Evolutionary conservation across 2,797 vertebrate genomes (phyloP).

Genomic region (Coilia nasus): DNA sequence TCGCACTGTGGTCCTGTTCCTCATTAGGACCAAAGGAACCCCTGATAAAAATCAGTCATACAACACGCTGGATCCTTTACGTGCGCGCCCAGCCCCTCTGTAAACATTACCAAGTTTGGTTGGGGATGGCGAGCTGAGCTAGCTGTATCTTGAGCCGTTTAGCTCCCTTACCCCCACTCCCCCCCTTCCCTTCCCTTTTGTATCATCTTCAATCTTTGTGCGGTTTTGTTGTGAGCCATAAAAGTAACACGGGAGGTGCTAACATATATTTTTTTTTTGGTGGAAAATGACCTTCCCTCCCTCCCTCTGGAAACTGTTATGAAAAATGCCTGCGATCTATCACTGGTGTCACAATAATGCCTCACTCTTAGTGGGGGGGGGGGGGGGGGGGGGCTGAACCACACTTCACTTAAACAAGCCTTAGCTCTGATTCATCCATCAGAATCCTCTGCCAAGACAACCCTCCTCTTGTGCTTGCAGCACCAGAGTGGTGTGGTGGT

Average conservation of each 20-base stretch:
- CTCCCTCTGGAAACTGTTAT: neutral
- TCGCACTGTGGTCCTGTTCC: constrained; percentile 47
- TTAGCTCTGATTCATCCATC: neutral
- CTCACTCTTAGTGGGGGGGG: neutral
- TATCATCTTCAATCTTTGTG: neutral
- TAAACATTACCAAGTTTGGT: constrained; percentile 26
- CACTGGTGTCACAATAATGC: neutral
- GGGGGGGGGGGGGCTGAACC: neutral
- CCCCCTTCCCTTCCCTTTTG: too few relatives aligned
- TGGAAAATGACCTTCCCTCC: neutral
- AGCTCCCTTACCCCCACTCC: neutral
- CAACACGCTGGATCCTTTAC: constrained; percentile 20
- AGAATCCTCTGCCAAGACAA: neutral
- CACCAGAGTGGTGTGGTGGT: too few relatives aligned
- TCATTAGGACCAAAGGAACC: constrained; percentile 61
- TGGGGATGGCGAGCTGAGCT: neutral
- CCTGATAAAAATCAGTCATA: constrained; percentile 45
- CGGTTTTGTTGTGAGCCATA: constrained; percentile 5
- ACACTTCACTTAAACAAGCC: neutral
- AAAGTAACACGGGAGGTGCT: constrained; percentile 10
- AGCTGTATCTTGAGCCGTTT: neutral
- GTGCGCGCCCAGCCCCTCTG: neutral
- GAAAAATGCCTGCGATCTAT: neutral
- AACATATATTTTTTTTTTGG: constrained; percentile 3
- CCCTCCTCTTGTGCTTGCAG: neutral